These are phyloP conservation scores for Tipula helvola DNA, from an alignment of 2,888 invertebrate genomes.

Conservation along the genomic window DNA sequence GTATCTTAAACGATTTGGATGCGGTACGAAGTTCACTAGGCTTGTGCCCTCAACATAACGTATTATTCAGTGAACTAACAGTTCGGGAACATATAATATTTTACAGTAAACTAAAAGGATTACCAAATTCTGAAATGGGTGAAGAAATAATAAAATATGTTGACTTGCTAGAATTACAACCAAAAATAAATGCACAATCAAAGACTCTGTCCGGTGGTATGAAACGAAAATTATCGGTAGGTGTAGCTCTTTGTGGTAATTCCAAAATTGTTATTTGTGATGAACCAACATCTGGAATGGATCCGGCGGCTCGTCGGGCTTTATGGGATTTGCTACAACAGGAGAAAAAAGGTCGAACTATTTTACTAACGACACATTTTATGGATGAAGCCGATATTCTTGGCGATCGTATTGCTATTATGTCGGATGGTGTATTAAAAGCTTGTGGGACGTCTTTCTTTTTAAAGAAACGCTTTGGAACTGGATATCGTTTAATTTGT, in stretches of 20 bases:
- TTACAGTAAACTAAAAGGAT: slow-evolving; percentile 58
- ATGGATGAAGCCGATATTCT: slow-evolving; percentile 78
- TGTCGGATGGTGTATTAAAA: slow-evolving; percentile 64
- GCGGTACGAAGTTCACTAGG: slow-evolving; percentile 55
- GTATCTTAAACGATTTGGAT: slow-evolving; percentile 46
- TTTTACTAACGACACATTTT: slow-evolving; percentile 70
- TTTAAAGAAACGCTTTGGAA: slow-evolving; percentile 70
- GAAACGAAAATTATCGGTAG: slow-evolving; percentile 56
- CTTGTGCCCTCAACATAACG: slow-evolving; percentile 68
- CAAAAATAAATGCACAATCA: slow-evolving; percentile 42
- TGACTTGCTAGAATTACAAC: slow-evolving; percentile 44
- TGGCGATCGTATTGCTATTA: slow-evolving; percentile 73
- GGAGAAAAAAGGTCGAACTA: slow-evolving; percentile 57
- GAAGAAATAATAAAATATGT: slow-evolving; percentile 49
- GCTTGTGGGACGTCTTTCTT: slow-evolving; percentile 68
- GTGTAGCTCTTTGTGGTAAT: slow-evolving; percentile 58
- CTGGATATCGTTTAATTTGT: slow-evolving; percentile 58
- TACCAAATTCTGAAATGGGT: slow-evolving; percentile 36
- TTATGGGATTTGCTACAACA: slow-evolving; percentile 66
- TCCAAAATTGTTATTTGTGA: slow-evolving; percentile 59
- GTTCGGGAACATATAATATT: slow-evolving; percentile 70
- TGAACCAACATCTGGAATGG: slow-evolving; percentile 76
- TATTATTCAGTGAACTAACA: slow-evolving; percentile 65
- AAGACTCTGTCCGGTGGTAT: slow-evolving; percentile 53
- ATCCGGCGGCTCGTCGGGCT: slow-evolving; percentile 60